Evolutionary conservation across 2,888 invertebrate genomes (phyloP), one percentile per base, ranked within the genome.

Genomic region (Drosophila meridionalis): DNA sequence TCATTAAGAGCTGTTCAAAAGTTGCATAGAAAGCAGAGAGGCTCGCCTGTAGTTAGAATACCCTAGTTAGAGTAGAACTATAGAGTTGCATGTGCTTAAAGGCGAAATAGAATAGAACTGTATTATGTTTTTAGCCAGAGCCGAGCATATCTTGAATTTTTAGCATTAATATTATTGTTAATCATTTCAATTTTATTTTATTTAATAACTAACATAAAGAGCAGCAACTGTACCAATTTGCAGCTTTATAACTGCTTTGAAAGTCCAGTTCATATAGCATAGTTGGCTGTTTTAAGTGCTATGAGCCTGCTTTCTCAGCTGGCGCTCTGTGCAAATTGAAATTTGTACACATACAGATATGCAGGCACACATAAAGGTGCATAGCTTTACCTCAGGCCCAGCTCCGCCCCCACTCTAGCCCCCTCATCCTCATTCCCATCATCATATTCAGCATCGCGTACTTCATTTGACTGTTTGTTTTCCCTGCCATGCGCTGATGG

Each of bases 401-500:
- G 14, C 12, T 12, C 14, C 47, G 1, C 12, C 26, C 6, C 11
- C 20, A 36, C 4, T 6, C 14, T 14, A 40, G 2, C 40, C 40
- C n/a, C 3, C 0, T 2, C 2, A 2, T 14, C 4, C 36, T 11
- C 12, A 2, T 28, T 47, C 2, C 0, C 3, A 12, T 55, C 55
- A 55, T 47, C 43, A 38, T 58, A 20, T 20, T 20, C 20, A 20
- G 20, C 20, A 61, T 26, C 40, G 57, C 14, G 30, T 14, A 53
- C 20, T 42, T 62, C 12, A 48, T 71, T 60, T 67, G 57, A 61
- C 60, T 78, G 72, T 74, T 80, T 73, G 69, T 53, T 81, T 65
- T 69, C 71, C 48, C 43, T 34, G 63, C 42, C 55, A 40, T 9
- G 60, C 56, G 63, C 62, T 78, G 88, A 73, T 70, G 76, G 80